Evolutionary conservation across 2,888 invertebrate species (phyloP), one percentile per base, ranked within the genome.

Genomic region (Tachina lurida): DNA sequence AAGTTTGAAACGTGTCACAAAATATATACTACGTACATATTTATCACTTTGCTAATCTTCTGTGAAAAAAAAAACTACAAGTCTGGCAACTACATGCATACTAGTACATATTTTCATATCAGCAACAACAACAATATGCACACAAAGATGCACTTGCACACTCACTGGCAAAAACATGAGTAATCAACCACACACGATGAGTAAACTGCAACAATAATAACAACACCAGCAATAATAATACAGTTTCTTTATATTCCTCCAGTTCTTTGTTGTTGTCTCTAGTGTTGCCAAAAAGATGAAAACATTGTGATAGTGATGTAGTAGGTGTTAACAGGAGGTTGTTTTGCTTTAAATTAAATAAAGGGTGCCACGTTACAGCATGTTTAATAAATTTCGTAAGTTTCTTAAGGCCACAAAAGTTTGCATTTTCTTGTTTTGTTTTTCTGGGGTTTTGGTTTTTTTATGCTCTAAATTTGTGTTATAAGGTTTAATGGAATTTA

Each of bases 171-270:
- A 70, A 56, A 15, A 63, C 19, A 75, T 82, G 75, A 86, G 62
- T 83, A 83, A 80, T 86, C 83, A 83, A 76, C 86, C 86, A 80
- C 86, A 83, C 86, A 86, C 83, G 86, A 79, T 80, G 86, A 73
- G 67, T 62, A 80, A 78, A 85, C 71, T 84, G 78, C 76, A 86
- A 81, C 60, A 87, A 81, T 67, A 84, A 76, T 71, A 68, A 82
- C 39, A 56, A 80, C 47, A 60, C 17, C 13, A 77, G 19, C 54
- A 41, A 19, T 43, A 49, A 31, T 58, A 62, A 56, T 63, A 74
- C 62, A 49, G 41, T 75, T 74, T 73, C 43, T 58, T 78, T 65
- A 73, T 71, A 13, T 49, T 22, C 52, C 45, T 17, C 9, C 22
- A 52, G 13, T 56, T 65, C 1, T 75, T 15, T 39, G 3, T 45